Evolutionary conservation across 2,888 invertebrate genomes (phyloP), one percentile per base, ranked within the genome.

Genomic region (Cantharis flavilabris): DNA sequence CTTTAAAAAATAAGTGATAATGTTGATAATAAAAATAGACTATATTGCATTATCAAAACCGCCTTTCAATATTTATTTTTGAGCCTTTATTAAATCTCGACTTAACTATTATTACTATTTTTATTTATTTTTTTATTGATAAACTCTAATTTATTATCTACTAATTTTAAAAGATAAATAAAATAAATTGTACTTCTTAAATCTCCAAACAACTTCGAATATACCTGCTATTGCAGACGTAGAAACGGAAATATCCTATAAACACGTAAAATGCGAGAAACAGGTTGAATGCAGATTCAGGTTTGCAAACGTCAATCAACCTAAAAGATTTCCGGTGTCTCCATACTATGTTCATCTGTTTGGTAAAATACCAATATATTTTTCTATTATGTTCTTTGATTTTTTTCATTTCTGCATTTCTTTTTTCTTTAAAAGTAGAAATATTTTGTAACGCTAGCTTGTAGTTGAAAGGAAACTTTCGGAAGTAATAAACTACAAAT

Each of bases 281-380:
- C 75, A 75, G 75, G 75, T 76, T 72, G 33, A 62, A 72, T 28
- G 20, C 69, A 64, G 30, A 49, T 28, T 69, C 71, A 75, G 62
- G 71, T 75, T 75, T 76, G 72, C 72, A 65, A 76, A 76, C 64
- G 72, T 70, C 76, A 76, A 70, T 73, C 72, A 70, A 63, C 49
- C 76, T 33, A 72, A 63, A 28, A 72, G 63, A 23, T 49, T 76
- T 76, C 76, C 76, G 71, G 75, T 70, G 64, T 49, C 16, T 49
- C 49, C 49, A n/a, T n/a, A 26, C 7, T 26, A 49, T 49, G n/a
- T 49, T 49, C n/a, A 49, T 49, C n/a, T 49, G 49, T n/a, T 49
- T n/a, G 49, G 49, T 49, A n/a, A 49, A 49, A 49, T 49, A n/a
- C 49, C 49, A 2, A 49, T n/a, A n/a, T 49, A 49, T n/a, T 49